Percentiles rank a stretch among this genome's conserved stretches.
phyloP scores from a whole-genome alignment of 2,888 invertebrate species.

The Lathronympha strigana region DNA sequence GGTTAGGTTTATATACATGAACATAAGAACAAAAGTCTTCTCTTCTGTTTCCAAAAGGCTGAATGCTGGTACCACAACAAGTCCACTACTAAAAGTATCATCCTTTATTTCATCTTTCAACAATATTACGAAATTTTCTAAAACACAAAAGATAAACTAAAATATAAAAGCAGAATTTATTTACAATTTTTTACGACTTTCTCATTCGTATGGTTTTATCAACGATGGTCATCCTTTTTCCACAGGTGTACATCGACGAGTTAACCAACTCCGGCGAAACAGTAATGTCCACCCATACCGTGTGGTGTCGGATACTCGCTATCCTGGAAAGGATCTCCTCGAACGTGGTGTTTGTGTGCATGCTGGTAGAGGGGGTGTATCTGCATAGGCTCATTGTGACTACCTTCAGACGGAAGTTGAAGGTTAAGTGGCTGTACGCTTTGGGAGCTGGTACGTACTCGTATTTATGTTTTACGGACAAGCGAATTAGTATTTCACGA shows the following conservation, averaged over 20 bases:
- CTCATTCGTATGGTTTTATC: neutral
- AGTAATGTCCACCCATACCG: conserved; percentile 77
- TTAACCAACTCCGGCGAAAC: conserved; percentile 73
- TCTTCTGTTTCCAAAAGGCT: no score
- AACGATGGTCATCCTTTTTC: conserved; percentile 21
- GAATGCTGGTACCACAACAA: no score
- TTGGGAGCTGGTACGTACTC: conserved; percentile 69
- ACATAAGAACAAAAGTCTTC: no score
- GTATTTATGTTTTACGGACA: neutral
- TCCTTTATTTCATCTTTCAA: no score
- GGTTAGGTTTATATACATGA: no score
- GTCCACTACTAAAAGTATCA: no score
- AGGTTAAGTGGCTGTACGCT: conserved; percentile 73
- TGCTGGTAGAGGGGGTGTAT: conserved; percentile 87
- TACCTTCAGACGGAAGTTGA: conserved; percentile 84
- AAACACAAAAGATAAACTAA: no score
- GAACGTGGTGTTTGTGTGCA: conserved; percentile 87
- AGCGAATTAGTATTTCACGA: no score
- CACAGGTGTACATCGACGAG: conserved; percentile 82
- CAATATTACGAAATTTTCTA: no score
- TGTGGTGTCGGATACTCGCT: conserved; percentile 82
- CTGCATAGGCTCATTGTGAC: conserved; percentile 87
- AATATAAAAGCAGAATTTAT: no score
- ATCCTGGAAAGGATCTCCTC: conserved; percentile 81
- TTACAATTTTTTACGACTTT: no score